Conservation (phyloP, 30 jellyfish, hydroid and myxozoan species). For the Cassiopea andromeda region DNA sequence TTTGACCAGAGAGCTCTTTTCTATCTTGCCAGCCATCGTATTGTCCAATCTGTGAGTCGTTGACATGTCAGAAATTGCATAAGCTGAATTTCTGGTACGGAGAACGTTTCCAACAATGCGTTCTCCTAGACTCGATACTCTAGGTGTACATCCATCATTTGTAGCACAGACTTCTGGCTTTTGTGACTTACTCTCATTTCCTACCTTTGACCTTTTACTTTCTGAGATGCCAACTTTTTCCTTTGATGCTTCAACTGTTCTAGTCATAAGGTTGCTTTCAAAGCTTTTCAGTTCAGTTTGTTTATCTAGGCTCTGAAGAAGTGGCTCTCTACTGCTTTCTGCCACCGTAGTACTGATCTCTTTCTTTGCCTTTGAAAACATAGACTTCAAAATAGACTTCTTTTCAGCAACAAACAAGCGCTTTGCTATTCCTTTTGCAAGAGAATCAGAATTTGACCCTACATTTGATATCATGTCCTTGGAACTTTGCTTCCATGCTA, state of each 20-base stretch:
- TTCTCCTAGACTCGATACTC: background rate
- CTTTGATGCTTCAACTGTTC: background rate
- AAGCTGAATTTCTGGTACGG: background rate
- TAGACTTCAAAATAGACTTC: background rate
- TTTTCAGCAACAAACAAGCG: slow-evolving; percentile 3
- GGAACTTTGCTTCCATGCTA: background rate
- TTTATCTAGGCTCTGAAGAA: background rate
- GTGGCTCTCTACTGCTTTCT: background rate
- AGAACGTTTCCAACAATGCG: background rate
- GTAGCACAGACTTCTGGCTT: background rate
- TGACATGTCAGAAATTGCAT: background rate
- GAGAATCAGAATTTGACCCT: background rate
- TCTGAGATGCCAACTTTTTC: background rate
- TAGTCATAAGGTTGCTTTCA: background rate
- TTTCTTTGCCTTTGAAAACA: background rate
- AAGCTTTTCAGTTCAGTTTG: background rate
- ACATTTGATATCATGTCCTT: background rate
- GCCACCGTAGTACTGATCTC: background rate
- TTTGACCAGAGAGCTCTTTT: background rate
- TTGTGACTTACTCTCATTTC: background rate
- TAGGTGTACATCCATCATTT: background rate
- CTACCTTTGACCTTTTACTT: background rate
- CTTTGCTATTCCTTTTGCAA: background rate
- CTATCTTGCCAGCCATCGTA: background rate
- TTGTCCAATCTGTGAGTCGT: background rate